Conservation (phyloP, 2,797 vertebrate species). For the Octomys mimax region DNA sequence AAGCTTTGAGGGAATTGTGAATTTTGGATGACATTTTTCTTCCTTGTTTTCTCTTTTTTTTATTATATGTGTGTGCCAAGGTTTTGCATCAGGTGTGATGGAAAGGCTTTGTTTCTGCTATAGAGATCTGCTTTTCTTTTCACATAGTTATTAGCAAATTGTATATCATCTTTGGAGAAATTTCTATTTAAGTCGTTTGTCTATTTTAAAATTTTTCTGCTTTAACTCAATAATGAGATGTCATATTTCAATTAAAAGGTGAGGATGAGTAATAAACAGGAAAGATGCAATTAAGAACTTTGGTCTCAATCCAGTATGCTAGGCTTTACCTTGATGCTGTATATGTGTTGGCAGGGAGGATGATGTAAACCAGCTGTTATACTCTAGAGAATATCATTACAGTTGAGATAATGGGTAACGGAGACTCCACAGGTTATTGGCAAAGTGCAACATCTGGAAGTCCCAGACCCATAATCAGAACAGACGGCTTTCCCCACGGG, state of each 20-base stretch:
- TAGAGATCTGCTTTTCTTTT: neutral
- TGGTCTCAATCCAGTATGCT: neutral
- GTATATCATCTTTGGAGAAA: neutral
- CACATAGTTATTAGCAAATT: neutral
- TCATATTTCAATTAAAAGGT: neutral
- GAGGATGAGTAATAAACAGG: neutral
- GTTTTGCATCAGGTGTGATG: neutral
- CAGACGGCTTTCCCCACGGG: conserved; percentile 64
- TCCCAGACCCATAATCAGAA: neutral
- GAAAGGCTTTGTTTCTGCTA: neutral
- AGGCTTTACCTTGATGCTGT: neutral
- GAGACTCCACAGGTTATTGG: conserved; percentile 37
- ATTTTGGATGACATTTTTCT: neutral
- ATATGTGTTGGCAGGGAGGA: neutral
- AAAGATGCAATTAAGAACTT: neutral
- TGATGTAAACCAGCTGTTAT: conserved; percentile 11
- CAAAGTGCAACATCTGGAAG: conserved; percentile 65
- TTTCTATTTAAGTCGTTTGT: neutral
- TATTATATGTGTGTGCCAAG: neutral
- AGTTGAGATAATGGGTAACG: conserved; percentile 54
- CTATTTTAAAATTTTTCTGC: neutral
- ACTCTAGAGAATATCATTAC: neutral
- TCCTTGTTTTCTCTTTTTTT: neutral
- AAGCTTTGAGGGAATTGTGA: neutral
- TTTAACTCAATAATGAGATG: neutral